phyloP scores from a whole-genome alignment of 2,797 vertebrate species.

The Falco peregrinus region DNA sequence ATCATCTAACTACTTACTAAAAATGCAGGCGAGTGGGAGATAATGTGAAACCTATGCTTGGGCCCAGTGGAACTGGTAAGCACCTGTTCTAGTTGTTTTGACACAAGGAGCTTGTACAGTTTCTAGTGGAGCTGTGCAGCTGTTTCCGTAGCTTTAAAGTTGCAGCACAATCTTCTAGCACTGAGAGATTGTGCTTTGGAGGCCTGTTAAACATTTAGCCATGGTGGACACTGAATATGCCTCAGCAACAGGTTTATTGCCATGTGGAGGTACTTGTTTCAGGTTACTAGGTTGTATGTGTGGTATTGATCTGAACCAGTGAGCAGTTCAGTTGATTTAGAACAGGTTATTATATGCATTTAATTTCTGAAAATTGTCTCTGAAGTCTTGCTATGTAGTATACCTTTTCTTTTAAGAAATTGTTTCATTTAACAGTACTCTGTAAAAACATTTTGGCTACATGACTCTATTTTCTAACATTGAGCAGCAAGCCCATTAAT shows the following conservation, averaged over 20 bases:
- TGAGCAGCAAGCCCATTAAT: neutral
- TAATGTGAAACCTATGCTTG: neutral
- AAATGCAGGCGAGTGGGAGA: neutral
- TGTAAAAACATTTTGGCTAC: neutral
- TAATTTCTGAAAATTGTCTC: slow-evolving; percentile 30
- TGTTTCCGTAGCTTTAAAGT: slow-evolving; percentile 52
- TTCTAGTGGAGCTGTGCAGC: slow-evolving; percentile 29
- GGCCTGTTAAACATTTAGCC: slow-evolving; percentile 61
- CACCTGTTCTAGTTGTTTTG: neutral
- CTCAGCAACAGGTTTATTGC: slow-evolving; percentile 63
- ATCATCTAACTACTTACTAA: neutral
- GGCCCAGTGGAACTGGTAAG: neutral
- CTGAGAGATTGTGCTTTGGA: slow-evolving; percentile 51
- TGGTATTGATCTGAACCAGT: slow-evolving; percentile 50
- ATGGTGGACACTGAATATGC: slow-evolving; percentile 52
- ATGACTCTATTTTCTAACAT: neutral
- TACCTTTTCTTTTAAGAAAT: neutral
- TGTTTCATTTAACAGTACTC: neutral
- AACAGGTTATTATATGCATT: neutral
- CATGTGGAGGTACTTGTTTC: slow-evolving; percentile 26
- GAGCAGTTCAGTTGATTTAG: slow-evolving; percentile 42
- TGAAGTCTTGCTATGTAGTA: neutral
- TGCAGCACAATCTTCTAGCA: slow-evolving; percentile 38
- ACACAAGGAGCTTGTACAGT: neutral
- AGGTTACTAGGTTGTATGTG: slow-evolving; percentile 29